A percentile compares a stretch with the other conserved stretches of the same genome.
Evolutionary conservation across 2,888 invertebrate species (phyloP).

Genomic region (Epiblema foenella): DNA sequence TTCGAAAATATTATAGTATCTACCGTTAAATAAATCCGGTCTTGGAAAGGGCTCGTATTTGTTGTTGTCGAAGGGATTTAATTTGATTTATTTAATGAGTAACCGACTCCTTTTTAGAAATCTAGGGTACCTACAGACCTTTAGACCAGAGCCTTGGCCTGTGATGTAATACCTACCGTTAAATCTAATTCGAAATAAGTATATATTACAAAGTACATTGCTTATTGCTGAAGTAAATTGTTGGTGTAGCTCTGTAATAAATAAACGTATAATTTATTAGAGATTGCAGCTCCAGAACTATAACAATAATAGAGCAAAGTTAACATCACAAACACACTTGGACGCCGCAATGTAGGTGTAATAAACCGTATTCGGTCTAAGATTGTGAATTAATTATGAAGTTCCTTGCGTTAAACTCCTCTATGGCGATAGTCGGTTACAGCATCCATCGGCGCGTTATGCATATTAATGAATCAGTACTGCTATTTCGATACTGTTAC

Average conservation of each 20-base stretch:
- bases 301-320: constrained; percentile 38
- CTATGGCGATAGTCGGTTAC: constrained; percentile 70
- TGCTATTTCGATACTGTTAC: constrained; percentile 61
- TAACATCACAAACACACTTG: constrained; percentile 45
- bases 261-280: constrained; percentile 6
- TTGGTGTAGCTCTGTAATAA: background rate
- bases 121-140: background rate
- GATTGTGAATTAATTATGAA: constrained; percentile 78
- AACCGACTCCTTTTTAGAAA: background rate
- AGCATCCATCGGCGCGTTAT: constrained; percentile 70
- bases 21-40: background rate
- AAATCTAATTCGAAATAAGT: no score
- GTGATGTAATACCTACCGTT: no score
- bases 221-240: background rate
- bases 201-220: background rate
- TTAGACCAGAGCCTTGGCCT: no score
- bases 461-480: constrained; percentile 73
- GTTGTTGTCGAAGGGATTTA: no score
- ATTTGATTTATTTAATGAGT: no score
- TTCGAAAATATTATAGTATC: background rate
- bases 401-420: constrained; percentile 71
- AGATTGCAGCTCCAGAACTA: constrained; percentile 30
- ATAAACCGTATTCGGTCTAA: constrained; percentile 69
- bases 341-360: constrained; percentile 58
- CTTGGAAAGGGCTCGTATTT: no score